phyloP scores from a whole-genome alignment of 2,888 invertebrate species.

The Anagyrus pseudococci region DNA sequence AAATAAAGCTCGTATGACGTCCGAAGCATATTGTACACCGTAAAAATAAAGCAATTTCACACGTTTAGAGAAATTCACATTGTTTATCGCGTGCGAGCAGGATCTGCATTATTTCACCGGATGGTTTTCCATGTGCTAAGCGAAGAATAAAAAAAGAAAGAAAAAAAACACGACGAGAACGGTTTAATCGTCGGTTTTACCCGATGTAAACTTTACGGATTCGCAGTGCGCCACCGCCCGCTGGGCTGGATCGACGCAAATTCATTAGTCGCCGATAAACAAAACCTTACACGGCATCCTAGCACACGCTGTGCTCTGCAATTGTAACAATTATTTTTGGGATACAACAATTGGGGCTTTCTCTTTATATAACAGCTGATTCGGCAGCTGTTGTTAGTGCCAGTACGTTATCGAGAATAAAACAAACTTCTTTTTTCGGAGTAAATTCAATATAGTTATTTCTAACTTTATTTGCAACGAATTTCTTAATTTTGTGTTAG shows the following conservation, averaged over 20 bases:
- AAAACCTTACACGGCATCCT: background rate
- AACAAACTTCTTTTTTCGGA: background rate
- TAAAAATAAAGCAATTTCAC: no score
- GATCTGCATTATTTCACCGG: no score
- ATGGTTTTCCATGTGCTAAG: no score
- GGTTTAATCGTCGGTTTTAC: slow-evolving; percentile 14
- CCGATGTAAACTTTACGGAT: slow-evolving; percentile 17
- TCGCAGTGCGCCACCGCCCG: background rate
- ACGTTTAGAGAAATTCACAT: no score
- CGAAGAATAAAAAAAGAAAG: no score
- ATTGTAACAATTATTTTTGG: background rate
- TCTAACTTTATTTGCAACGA: background rate
- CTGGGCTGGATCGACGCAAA: slow-evolving; percentile 8
- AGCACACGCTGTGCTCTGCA: background rate
- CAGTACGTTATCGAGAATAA: background rate
- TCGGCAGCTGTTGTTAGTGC: no score
- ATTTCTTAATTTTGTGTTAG: background rate
- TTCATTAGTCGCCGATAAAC: slow-evolving; percentile 19
- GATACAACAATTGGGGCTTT: background rate
- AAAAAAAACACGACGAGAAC: no score
- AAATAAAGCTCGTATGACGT: no score
- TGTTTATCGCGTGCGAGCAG: no score
- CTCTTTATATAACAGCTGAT: background rate
- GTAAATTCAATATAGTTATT: no score
- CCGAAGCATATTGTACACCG: no score